Evolutionary conservation across 2,888 invertebrate species (phyloP), one percentile per base, ranked within the genome.

Genomic region (Margaritifera margaritifera): DNA sequence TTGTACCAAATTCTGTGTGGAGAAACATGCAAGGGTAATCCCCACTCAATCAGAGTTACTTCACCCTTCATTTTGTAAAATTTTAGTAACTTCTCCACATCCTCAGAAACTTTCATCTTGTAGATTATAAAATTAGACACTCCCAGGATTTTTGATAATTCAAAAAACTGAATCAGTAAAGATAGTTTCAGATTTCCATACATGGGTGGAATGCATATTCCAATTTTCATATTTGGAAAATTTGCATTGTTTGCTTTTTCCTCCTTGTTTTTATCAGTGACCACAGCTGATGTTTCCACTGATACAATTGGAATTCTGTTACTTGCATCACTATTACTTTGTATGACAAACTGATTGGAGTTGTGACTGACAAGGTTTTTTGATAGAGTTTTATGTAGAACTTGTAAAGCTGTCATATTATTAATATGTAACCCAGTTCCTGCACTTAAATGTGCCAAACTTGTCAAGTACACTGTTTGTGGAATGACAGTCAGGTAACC

Each of bases 171-270:
- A 22, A 89, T 78, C 5, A 89, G 66, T n/a, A 79, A 79, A 22
- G 83, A 81, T 53, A 86, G 66, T 15, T 75, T 75, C 19, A 87
- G 78, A 64, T 85, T 71, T n/a, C 87, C 87, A 75, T 86, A 87
- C 27, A 89, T 68, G 5, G 89, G 89, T 20, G 89, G 86, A 18
- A 89, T 80, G 75, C 89, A 89, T 18, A 88, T 75, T 5, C 81
- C 85, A 65, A 87, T 75, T 19, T 73, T 66, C 4, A 64, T 52
- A 55, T 74, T 66, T 20, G 58, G 24, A 22, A 42, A 19, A 62
- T 42, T 56, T 54, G 57, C 64, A 58, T 22, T 20, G 22, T n/a
- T 20, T 53, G 2, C 50, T 15, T n/a, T 64, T 55, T 19, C 15
- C 18, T n/a, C 11, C n/a, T 25, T 58, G 50, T 52, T 19, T 50